A percentile compares a stretch with the other conserved stretches of the same genome.
phyloP scores from a whole-genome alignment of 2,797 vertebrate genomes.

The Vireo griseus region DNA sequence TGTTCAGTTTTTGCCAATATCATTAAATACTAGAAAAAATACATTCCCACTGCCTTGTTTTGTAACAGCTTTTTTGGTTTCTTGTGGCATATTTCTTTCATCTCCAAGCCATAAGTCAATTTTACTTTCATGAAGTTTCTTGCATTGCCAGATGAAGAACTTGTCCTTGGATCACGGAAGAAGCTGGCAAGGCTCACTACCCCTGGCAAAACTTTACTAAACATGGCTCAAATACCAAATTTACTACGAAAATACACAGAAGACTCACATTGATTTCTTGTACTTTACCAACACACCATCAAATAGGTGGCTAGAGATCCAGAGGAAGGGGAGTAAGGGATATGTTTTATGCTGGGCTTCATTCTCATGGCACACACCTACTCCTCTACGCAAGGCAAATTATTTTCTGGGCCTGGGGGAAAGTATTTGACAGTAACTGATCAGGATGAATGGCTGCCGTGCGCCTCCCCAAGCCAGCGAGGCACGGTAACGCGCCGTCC shows the following conservation, averaged over 20 bases:
- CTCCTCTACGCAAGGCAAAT: background rate
- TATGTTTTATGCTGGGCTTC: background rate
- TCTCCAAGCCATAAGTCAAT: background rate
- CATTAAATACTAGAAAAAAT: background rate
- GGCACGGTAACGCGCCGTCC: background rate
- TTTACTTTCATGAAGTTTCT: background rate
- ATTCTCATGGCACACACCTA: background rate
- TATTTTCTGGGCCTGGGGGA: conserved; percentile 6
- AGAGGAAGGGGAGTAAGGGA: background rate
- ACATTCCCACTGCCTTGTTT: background rate
- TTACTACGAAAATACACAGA: background rate
- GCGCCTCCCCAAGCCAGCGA: background rate
- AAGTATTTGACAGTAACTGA: conserved; percentile 32
- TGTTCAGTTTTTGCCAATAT: background rate
- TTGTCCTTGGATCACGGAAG: background rate
- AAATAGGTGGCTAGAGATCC: background rate
- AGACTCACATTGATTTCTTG: background rate
- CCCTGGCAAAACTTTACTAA: background rate
- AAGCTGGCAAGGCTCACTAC: background rate
- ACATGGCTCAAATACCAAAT: background rate
- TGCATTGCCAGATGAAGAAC: background rate
- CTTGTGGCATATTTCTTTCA: background rate
- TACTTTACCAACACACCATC: background rate
- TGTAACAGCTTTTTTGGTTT: background rate
- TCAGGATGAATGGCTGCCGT: background rate